Percentiles rank a stretch among this genome's conserved stretches.
These are phyloP conservation scores for Tanypteryx hageni DNA, from an alignment of 2,888 invertebrate species.

Conservation along the genomic window DNA sequence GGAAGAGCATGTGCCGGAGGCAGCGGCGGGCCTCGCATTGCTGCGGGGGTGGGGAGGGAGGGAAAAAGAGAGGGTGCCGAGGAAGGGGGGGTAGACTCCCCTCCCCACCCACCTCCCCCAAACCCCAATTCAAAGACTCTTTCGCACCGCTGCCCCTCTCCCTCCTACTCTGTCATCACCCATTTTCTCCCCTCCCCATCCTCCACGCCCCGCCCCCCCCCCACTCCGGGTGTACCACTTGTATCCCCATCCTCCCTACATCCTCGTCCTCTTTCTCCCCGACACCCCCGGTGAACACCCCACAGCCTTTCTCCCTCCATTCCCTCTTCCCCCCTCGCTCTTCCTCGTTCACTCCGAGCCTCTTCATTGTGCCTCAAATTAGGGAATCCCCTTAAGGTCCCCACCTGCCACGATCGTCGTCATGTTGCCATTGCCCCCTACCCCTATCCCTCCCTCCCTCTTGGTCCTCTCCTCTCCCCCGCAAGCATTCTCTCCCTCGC, in stretches of 20 bases:
- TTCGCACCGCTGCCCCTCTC: conserved; percentile 71
- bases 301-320: not conserved
- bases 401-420: conserved; percentile 45
- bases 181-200: conserved; percentile 61
- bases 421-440: not conserved
- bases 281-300: not conserved
- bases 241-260: not conserved
- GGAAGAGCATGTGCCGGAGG: no score
- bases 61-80: conserved; percentile 67
- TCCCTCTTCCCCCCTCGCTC: not conserved
- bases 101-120: conserved; percentile 43
- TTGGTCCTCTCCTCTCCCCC: not conserved
- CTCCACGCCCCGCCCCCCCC: no score
- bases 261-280: not conserved
- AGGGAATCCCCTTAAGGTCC: conserved; percentile 51
- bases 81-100: conserved; percentile 67
- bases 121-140: not conserved
- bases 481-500: not conserved
- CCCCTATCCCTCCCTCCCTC: not conserved
- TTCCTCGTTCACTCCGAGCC: not conserved
- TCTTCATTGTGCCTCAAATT: conserved; percentile 55
- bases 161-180: conserved; percentile 70
- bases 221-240: no score
- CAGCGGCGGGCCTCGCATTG: not conserved
- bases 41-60: not conserved